Conservation (phyloP, 2,797 vertebrate genomes). For the Ptychobarbus kaznakovi region DNA sequence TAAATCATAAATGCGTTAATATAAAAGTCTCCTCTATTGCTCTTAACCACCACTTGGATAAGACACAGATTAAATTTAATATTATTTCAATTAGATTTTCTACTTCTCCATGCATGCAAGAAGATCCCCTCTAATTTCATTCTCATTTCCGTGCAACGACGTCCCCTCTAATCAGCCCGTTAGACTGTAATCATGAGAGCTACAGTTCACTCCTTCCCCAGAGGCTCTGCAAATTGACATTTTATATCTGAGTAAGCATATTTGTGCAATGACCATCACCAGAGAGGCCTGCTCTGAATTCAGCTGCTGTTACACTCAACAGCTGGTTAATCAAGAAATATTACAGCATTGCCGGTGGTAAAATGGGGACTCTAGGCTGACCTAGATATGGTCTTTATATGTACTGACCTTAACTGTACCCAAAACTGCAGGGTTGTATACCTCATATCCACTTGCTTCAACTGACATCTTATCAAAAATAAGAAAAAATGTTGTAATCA, state of each 20-base stretch:
- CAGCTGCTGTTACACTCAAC: conserved; percentile 51
- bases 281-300: conserved; percentile 41
- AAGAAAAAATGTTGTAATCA: neutral
- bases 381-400: conserved; percentile 49
- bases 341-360: conserved; percentile 34
- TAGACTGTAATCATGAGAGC: conserved; percentile 31
- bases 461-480: neutral
- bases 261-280: conserved; percentile 42
- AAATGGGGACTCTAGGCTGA: conserved; percentile 40
- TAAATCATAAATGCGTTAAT: conserved; percentile 4
- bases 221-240: conserved; percentile 56
- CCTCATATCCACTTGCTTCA: neutral
- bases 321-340: conserved; percentile 59
- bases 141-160: conserved; percentile 25
- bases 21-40: conserved; percentile 2
- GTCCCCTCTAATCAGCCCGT: conserved; percentile 49
- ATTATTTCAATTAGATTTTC: neutral
- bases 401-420: conserved; percentile 6
- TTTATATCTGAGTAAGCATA: conserved; percentile 43
- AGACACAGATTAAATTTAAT: neutral
- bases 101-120: neutral
- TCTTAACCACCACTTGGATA: conserved; percentile 13
- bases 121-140: conserved; percentile 26
- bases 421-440: neutral
- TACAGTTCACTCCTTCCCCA: conserved; percentile 42